Conservation (phyloP, 2,113 vertebrate genomes). For the Centropus bengalensis region DNA sequence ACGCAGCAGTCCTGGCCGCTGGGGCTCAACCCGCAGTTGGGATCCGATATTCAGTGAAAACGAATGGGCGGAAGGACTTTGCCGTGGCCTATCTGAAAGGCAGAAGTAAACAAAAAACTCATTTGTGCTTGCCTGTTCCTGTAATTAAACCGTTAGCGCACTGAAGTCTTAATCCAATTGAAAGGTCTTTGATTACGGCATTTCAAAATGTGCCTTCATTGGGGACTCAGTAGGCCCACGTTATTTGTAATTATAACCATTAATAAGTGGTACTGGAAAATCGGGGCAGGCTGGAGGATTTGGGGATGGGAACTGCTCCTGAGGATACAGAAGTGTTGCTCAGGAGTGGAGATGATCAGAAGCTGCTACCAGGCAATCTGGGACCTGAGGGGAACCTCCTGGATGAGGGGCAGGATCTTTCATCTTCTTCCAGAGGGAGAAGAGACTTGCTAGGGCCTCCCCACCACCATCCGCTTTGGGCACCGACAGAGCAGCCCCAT, state of each 20-base stretch:
- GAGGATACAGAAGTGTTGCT: not conserved
- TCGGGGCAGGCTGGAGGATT: not conserved
- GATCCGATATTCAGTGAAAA: not conserved
- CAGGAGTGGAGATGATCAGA: not conserved
- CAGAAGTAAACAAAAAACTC: not conserved
- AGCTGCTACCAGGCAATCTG: not conserved
- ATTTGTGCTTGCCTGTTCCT: not conserved
- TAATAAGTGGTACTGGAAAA: not conserved
- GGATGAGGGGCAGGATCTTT: not conserved
- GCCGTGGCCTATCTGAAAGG: not conserved
- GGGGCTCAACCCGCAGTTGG: not conserved
- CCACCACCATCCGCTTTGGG: not conserved
- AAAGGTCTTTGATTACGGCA: conserved; percentile 34
- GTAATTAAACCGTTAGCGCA: conserved; percentile 3
- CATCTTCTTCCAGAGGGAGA: not conserved
- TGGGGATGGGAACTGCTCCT: not conserved
- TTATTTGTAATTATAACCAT: conserved; percentile 28
- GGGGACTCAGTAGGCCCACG: not conserved
- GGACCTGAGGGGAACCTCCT: not conserved
- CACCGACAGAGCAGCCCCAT: not conserved
- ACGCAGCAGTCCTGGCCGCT: not conserved
- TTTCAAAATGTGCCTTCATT: conserved; percentile 22
- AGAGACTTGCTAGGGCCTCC: not conserved
- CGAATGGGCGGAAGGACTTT: not conserved
- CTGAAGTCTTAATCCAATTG: not conserved